Evolutionary conservation across 2,888 invertebrate species (phyloP).

Genomic region (Pachliopta kotzebuea): DNA sequence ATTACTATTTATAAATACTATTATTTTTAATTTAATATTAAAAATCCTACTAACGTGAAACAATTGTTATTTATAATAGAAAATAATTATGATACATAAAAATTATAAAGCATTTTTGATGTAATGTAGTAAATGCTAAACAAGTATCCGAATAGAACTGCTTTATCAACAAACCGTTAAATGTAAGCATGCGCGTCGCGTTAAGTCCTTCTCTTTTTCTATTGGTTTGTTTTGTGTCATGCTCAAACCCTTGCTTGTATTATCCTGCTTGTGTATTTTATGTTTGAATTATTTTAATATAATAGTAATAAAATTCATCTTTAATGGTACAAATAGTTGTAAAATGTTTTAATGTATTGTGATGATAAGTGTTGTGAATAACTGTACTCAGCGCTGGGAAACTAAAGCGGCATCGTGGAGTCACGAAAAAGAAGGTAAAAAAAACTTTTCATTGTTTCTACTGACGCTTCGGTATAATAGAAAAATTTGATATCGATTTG

Average conservation of each 20-base stretch:
- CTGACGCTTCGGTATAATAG: conserved; percentile 49
- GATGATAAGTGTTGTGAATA: conserved; percentile 80
- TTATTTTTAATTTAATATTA: too few species aligned
- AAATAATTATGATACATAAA: too few species aligned
- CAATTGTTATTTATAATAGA: too few species aligned
- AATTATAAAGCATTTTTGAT: too few species aligned
- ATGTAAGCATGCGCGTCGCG: conserved; percentile 70
- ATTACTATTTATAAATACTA: too few species aligned
- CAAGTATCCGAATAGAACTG: conserved; percentile 40
- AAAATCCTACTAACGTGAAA: too few species aligned
- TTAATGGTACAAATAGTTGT: conserved; percentile 67
- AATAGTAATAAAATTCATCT: conserved; percentile 49
- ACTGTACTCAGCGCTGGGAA: conserved; percentile 77
- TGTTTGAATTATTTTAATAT: conserved; percentile 52
- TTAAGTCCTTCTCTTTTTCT: conserved; percentile 65
- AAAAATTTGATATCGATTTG: conserved; percentile 54
- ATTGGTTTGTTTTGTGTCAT: conserved; percentile 79
- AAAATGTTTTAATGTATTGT: conserved; percentile 69
- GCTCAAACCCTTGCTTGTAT: conserved; percentile 67
- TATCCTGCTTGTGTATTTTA: conserved; percentile 70
- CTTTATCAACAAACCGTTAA: conserved; percentile 57
- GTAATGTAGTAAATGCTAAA: neutral
- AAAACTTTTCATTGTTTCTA: conserved; percentile 67
- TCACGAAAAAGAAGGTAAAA: conserved; percentile 81
- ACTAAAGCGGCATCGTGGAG: conserved; percentile 81